Percentiles rank a stretch among this genome's conserved stretches.
Conservation (phyloP, 2,113 vertebrate species). For the Microcebus ravelobensis region DNA sequence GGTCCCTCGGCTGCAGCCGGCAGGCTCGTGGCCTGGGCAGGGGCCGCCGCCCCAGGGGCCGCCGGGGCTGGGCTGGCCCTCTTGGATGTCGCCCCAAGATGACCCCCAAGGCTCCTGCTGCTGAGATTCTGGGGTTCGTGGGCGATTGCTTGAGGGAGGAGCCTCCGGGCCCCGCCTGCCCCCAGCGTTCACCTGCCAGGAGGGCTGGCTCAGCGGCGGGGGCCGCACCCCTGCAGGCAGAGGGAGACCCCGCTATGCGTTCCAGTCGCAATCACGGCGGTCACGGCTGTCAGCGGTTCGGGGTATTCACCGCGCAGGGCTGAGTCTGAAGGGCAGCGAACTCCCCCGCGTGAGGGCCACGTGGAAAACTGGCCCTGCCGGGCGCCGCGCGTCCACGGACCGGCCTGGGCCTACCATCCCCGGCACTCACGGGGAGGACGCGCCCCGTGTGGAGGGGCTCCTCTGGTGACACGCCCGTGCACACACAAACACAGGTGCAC, state of each 20-base stretch:
- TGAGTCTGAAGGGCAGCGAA: not conserved
- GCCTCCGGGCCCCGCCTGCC: not conserved
- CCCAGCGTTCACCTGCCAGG: not conserved
- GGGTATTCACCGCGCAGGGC: not conserved
- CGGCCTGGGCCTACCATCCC: accelerated
- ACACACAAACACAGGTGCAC: accelerated
- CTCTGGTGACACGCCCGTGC: not conserved
- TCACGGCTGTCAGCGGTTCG: not conserved
- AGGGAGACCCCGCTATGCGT: not conserved
- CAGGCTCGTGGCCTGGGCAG: not conserved
- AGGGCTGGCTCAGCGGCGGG: too few species aligned
- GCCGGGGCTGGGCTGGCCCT: too few species aligned
- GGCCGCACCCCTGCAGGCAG: not conserved
- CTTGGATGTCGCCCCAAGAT: too few species aligned
- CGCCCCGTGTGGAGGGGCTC: not conserved
- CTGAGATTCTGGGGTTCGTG: not conserved
- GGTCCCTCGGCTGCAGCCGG: not conserved
- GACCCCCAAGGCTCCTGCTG: not conserved
- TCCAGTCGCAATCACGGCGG: not conserved
- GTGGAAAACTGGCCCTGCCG: not conserved
- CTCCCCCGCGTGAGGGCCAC: not conserved
- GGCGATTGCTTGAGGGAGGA: not conserved
- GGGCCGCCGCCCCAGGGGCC: accelerated
- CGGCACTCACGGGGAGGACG: accelerated
- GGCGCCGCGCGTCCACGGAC: accelerated